Conservation (phyloP, 2,113 vertebrate species). For the Cheilinus undulatus region DNA sequence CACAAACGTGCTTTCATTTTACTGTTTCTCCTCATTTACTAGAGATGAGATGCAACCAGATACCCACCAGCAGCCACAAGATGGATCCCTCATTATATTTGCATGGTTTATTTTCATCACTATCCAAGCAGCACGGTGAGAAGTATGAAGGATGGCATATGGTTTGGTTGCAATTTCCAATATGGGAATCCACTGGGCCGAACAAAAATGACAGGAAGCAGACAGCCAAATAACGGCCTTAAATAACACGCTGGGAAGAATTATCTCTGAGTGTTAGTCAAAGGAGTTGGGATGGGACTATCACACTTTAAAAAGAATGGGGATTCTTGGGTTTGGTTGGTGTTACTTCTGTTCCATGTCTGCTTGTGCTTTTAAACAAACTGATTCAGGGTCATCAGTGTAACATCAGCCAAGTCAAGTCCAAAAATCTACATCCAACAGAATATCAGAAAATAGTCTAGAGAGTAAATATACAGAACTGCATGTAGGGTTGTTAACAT, state of each 20-base stretch:
- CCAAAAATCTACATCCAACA: too few relatives aligned
- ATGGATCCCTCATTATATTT: slow-evolving; percentile 71
- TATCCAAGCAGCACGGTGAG: slow-evolving; percentile 33
- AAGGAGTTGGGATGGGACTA: slow-evolving; percentile 1
- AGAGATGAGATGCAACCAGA: slow-evolving; percentile 43
- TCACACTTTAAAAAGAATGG: background rate
- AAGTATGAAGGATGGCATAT: slow-evolving; percentile 47
- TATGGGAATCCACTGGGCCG: slow-evolving; percentile 14
- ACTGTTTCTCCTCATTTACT: slow-evolving; percentile 25
- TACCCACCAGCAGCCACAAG: slow-evolving; percentile 55
- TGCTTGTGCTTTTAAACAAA: too few relatives aligned
- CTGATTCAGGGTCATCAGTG: too few relatives aligned
- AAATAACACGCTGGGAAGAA: slow-evolving; percentile 9
- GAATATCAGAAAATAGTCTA: too few relatives aligned
- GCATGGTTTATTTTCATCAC: slow-evolving; percentile 56
- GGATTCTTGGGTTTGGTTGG: too few relatives aligned
- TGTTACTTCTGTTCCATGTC: too few relatives aligned
- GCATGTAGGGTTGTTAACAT: too few relatives aligned
- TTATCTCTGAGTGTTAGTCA: slow-evolving; percentile 12
- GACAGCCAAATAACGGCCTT: slow-evolving; percentile 43
- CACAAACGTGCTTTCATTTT: slow-evolving; percentile 8
- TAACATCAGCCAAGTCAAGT: too few relatives aligned
- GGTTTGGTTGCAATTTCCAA: slow-evolving; percentile 50
- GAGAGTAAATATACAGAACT: too few relatives aligned
- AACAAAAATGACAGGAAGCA: slow-evolving; percentile 39